Percentiles rank a stretch among this genome's conserved stretches.
These are phyloP conservation scores for Rhipidura dahli DNA, from an alignment of 2,113 vertebrate genomes.

Conservation along the genomic window DNA sequence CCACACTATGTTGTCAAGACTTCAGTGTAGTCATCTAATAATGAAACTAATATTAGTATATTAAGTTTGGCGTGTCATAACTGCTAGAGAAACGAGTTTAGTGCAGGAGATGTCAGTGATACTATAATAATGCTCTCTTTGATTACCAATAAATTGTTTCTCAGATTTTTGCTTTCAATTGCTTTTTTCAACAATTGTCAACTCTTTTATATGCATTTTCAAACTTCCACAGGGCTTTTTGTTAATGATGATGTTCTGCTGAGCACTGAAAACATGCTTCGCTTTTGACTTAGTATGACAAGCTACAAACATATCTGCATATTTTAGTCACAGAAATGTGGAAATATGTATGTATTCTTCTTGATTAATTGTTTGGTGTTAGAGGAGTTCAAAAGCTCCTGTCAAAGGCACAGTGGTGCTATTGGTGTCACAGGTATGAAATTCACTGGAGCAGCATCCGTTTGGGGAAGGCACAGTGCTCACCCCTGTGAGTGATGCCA, in stretches of 20 bases:
- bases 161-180: background rate
- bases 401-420: background rate
- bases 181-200: background rate
- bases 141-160: conserved; percentile 15
- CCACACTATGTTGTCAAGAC: background rate
- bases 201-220: background rate
- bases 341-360: background rate
- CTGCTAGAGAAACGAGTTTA: background rate
- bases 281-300: background rate
- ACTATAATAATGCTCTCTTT: background rate
- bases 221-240: background rate
- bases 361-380: background rate
- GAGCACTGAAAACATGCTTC: background rate
- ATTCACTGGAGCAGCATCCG: background rate
- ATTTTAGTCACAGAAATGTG: background rate
- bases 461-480: background rate
- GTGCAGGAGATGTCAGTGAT: background rate
- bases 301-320: background rate
- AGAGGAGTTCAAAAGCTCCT: background rate
- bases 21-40: background rate
- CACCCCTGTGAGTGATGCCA: background rate
- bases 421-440: background rate
- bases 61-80: conserved; percentile 2
- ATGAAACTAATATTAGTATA: conserved; percentile 16
- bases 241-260: background rate